Evolutionary conservation across 2,113 vertebrate species (phyloP).

Genomic region (Chascanopsetta lugubris): DNA sequence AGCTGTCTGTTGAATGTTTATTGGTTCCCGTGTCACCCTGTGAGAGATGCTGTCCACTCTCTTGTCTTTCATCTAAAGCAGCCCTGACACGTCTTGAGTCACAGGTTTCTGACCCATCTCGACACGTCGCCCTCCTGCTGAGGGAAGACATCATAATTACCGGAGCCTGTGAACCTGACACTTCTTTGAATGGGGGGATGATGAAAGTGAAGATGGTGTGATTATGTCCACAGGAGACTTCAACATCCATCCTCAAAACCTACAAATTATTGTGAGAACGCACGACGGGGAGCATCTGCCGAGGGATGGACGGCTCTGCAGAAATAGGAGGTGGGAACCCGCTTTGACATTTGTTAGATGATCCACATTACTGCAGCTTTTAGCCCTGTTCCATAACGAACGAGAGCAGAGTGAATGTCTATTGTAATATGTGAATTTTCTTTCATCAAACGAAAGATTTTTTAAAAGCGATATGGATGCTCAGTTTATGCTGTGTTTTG

Average conservation of each 20-base stretch:
- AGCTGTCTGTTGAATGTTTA: slow-evolving; percentile 18
- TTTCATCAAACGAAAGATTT: neutral
- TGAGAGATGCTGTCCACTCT: neutral
- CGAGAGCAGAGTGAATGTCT: neutral
- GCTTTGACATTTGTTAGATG: slow-evolving; percentile 29
- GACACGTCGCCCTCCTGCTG: slow-evolving; percentile 26
- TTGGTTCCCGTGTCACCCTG: neutral
- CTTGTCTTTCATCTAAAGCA: neutral
- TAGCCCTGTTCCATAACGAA: neutral
- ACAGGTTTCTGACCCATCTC: slow-evolving; percentile 35
- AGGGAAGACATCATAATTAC: slow-evolving; percentile 57
- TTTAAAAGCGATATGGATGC: too few species aligned
- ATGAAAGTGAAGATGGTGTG: slow-evolving; percentile 53
- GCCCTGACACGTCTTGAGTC: slow-evolving; percentile 18
- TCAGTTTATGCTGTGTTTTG: too few species aligned
- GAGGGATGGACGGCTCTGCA: slow-evolving; percentile 16
- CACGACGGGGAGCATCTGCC: slow-evolving; percentile 45
- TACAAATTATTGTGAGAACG: slow-evolving; percentile 63
- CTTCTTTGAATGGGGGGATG: slow-evolving; percentile 60
- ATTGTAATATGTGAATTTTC: neutral
- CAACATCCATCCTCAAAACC: slow-evolving; percentile 49
- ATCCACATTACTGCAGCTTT: slow-evolving; percentile 2
- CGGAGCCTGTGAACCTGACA: slow-evolving; percentile 64
- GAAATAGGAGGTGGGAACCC: slow-evolving; percentile 14
- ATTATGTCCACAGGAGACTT: slow-evolving; percentile 28